A percentile compares a stretch with the other conserved stretches of the same genome.
These are phyloP conservation scores for Sternotherus odoratus DNA, from an alignment of 2,797 vertebrate species.

Conservation along the genomic window DNA sequence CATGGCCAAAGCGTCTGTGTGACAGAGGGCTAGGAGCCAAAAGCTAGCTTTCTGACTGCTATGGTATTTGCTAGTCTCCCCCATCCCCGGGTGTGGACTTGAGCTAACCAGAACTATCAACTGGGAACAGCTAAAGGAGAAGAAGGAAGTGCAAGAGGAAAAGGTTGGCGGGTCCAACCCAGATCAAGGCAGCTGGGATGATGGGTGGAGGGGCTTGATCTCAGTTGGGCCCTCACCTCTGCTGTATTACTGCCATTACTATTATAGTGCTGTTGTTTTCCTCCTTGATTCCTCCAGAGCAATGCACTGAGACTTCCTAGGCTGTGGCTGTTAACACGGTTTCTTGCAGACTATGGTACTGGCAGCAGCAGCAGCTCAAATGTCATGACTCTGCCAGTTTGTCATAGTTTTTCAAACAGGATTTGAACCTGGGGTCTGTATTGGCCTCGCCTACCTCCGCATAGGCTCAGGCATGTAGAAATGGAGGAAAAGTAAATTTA, in stretches of 20 bases:
- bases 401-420: neutral
- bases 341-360: neutral
- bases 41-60: neutral
- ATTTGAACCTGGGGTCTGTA: neutral
- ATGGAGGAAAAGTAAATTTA: fast-evolving
- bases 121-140: neutral
- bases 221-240: neutral
- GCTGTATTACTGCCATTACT: neutral
- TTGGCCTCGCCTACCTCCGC: neutral
- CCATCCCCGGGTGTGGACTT: neutral
- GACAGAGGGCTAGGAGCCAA: neutral
- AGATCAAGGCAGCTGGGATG: too few relatives aligned
- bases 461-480: neutral
- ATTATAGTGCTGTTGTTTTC: neutral
- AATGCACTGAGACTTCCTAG: neutral
- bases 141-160: neutral
- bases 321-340: too few relatives aligned
- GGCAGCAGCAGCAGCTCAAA: neutral
- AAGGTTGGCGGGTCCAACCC: neutral
- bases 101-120: neutral
- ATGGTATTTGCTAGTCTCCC: too few relatives aligned
- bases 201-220: too few relatives aligned
- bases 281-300: neutral
- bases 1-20: neutral
- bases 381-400: too few relatives aligned